Conservation (phyloP, 2,888 invertebrate genomes). For the Exocentrus adspersus region DNA sequence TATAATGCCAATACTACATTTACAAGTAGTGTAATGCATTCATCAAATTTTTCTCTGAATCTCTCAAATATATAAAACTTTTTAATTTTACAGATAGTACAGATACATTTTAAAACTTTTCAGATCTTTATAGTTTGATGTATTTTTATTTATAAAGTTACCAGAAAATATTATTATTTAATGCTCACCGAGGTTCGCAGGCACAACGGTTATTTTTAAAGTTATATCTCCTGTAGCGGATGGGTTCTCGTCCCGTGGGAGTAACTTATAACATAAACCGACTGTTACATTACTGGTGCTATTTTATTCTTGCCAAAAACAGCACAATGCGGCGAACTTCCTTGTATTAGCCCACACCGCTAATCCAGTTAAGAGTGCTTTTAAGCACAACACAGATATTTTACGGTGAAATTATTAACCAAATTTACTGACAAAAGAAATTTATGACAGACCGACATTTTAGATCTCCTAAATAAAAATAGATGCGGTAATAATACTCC, state of each 20-base stretch:
- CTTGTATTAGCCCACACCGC: neutral
- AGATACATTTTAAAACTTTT: too few relatives aligned
- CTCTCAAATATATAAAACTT: too few relatives aligned
- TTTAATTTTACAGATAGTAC: too few relatives aligned
- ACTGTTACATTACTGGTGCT: neutral
- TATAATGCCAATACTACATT: too few relatives aligned
- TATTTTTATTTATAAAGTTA: too few relatives aligned
- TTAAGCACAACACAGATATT: neutral
- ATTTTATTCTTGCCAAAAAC: conserved; percentile 4
- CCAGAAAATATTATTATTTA: neutral
- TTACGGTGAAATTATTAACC: neutral
- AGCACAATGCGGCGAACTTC: conserved; percentile 4
- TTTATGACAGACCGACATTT: neutral
- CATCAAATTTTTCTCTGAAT: too few relatives aligned
- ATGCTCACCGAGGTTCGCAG: neutral
- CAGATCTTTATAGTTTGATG: too few relatives aligned
- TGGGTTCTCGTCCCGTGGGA: neutral
- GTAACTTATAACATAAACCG: conserved; percentile 1
- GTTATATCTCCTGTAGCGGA: neutral
- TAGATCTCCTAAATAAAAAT: neutral
- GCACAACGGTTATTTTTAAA: neutral
- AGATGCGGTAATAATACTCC: too few relatives aligned
- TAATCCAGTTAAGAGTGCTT: conserved; percentile 7
- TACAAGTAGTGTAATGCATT: too few relatives aligned
- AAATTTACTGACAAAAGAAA: neutral